Percentiles rank a stretch among this genome's conserved stretches.
These are phyloP conservation scores for Drosophila sp. DNA, from an alignment of 1,140 invertebrate species.

Conservation along the genomic window DNA sequence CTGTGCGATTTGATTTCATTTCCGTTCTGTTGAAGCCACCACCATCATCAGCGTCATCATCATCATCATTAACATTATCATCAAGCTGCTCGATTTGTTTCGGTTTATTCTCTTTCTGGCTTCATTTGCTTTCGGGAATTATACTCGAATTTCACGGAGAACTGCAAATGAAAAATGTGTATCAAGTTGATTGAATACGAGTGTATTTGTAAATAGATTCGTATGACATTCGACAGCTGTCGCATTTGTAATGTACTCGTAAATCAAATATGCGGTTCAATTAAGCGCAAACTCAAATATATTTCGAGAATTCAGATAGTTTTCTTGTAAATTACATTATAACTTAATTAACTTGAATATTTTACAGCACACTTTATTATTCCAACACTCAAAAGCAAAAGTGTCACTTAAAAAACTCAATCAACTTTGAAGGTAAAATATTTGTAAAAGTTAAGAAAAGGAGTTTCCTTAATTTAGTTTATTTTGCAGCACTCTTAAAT, in stretches of 20 bases:
- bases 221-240: constrained; percentile 68
- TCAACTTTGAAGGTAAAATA: background rate
- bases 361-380: constrained; percentile 18
- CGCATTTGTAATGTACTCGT: constrained; percentile 56
- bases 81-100: constrained; percentile 42
- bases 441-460: too few species aligned
- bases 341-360: constrained; percentile 42
- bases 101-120: constrained; percentile 34
- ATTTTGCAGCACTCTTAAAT: constrained; percentile 21
- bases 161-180: constrained; percentile 38
- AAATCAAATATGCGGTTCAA: constrained; percentile 63
- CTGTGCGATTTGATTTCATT: constrained; percentile 79
- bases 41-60: constrained; percentile 9
- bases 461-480: too few species aligned
- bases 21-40: constrained; percentile 46
- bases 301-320: background rate
- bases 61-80: constrained; percentile 6
- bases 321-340: constrained; percentile 9
- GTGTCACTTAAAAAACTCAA: background rate
- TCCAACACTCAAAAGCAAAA: too few species aligned
- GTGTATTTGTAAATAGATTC: constrained; percentile 11
- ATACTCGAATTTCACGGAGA: background rate
- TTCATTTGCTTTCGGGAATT: constrained; percentile 38
- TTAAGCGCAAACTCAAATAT: constrained; percentile 30
- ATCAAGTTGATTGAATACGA: constrained; percentile 23